Percentiles rank a stretch among this genome's conserved stretches.
Evolutionary conservation across 2,113 vertebrate species (phyloP).

Genomic region (Callopanchax toddi): DNA sequence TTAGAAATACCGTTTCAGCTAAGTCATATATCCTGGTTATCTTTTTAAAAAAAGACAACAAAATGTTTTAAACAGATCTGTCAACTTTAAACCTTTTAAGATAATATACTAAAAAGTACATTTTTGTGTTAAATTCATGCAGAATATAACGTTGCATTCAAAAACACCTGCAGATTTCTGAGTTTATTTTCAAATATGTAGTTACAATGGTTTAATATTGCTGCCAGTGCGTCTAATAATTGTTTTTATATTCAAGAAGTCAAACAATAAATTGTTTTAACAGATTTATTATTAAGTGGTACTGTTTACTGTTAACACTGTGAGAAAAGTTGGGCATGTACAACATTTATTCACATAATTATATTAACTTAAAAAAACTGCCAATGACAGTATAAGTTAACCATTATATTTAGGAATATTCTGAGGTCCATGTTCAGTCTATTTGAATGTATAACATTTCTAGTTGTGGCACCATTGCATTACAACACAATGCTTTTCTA

Average conservation of each 20-base stretch:
- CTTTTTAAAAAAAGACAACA: too few relatives aligned
- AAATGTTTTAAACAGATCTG: too few relatives aligned
- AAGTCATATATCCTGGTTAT: too few relatives aligned
- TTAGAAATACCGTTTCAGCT: too few relatives aligned
- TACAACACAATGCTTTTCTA: slow-evolving; percentile 51
- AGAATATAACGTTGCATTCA: too few relatives aligned
- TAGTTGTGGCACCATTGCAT: slow-evolving; percentile 69
- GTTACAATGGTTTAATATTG: too few relatives aligned
- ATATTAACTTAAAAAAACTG: slow-evolving; percentile 68
- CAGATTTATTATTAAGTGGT: slow-evolving; percentile 75
- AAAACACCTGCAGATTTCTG: neutral
- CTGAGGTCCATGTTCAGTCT: slow-evolving; percentile 64
- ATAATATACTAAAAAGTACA: neutral
- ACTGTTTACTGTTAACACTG: slow-evolving; percentile 64
- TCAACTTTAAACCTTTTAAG: too few relatives aligned
- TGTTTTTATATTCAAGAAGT: neutral
- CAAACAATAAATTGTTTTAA: slow-evolving; percentile 45
- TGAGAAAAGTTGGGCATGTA: slow-evolving; percentile 71
- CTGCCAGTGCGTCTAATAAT: too few relatives aligned
- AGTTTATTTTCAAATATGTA: neutral
- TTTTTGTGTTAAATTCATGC: neutral
- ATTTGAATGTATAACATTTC: slow-evolving; percentile 76
- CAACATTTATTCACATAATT: slow-evolving; percentile 76
- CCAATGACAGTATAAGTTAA: slow-evolving; percentile 71
- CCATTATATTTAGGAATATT: slow-evolving; percentile 60